Base-by-base conservation (phyloP, 2,113 vertebrate genomes). In the Perca fluviatilis region DNA sequence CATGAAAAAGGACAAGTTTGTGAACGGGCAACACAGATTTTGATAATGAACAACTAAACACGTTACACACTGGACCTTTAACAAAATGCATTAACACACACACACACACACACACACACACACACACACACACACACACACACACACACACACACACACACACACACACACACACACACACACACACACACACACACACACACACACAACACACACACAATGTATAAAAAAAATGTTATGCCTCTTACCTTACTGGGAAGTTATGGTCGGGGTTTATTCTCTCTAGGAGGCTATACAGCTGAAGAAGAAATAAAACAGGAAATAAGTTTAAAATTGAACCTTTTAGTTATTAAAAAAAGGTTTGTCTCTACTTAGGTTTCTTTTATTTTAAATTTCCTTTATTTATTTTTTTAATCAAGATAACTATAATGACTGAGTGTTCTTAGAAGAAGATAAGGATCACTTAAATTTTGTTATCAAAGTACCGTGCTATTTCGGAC, bases 221-320 rank as follows among this genome's bases (percentile, higher is more conserved):
- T n/a, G n/a, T n/a, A n/a, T n/a, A n/a, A n/a, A n/a, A n/a, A 21
- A 47, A 56, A 71, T 15, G 0, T 6, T 5, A 18, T 30, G 18
- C 6, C 23, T 47, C 82, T 92, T 95, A 99, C 98, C 98, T 99
- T 40, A 99, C 98, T 14, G 98, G 98, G 67, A 99, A 99, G 89
- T 98, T 99, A 83, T 99, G 98, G 89, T 99, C 98, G 23, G 98
- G 98, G 71, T 99, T 99, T 93, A 99, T 99, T 92, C 98, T 96
- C 93, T 99, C 98, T 91, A 99, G 89, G 18, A 99, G 96, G 86
- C 96, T 98, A 94, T 99, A 99, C 4, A 99, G 95, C 98, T 99
- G 80, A 18, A 82, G 47, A 56, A 54, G n/a, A 77, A 33, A 43
- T 3, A 6, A 69, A 82, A 46, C 11, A 53, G 6, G 10, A 68